These are phyloP conservation scores for Tarsius wallacei DNA, from an alignment of 2,797 vertebrate species.

Conservation along the genomic window DNA sequence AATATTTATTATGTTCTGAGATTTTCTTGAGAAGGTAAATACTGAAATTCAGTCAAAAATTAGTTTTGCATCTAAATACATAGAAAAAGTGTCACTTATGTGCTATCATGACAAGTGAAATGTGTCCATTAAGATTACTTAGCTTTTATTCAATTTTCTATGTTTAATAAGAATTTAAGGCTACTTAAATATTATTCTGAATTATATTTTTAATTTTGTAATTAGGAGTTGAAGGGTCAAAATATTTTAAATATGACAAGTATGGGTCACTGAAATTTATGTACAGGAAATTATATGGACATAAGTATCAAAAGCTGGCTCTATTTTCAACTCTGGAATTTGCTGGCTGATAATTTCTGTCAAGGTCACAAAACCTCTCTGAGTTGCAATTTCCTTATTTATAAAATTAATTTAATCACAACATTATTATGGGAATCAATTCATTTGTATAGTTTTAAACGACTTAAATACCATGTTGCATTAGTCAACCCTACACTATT, in stretches of 20 bases:
- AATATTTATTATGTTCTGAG: background rate
- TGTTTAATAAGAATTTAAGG: background rate
- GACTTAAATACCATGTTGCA: background rate
- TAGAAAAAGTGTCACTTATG: background rate
- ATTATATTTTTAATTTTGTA: background rate
- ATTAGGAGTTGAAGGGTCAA: background rate
- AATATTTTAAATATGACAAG: background rate
- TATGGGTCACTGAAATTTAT: background rate
- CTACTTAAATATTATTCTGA: background rate
- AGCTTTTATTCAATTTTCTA: background rate
- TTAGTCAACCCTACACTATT: no score
- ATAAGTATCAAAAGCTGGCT: background rate
- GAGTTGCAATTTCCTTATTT: background rate
- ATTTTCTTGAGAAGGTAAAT: background rate
- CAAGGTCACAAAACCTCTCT: background rate
- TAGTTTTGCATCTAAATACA: background rate
- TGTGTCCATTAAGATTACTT: background rate
- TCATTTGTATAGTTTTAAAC: background rate
- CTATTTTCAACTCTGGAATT: background rate
- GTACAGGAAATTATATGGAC: background rate
- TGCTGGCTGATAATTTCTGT: background rate
- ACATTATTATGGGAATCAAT: background rate
- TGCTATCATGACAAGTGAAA: background rate
- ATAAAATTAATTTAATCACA: slow-evolving; percentile 5
- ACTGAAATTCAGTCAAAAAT: background rate